A percentile compares a stretch with the other conserved stretches of the same genome.
phyloP scores from a whole-genome alignment of 2,888 invertebrate species.

The Lacanobia wlatinum region DNA sequence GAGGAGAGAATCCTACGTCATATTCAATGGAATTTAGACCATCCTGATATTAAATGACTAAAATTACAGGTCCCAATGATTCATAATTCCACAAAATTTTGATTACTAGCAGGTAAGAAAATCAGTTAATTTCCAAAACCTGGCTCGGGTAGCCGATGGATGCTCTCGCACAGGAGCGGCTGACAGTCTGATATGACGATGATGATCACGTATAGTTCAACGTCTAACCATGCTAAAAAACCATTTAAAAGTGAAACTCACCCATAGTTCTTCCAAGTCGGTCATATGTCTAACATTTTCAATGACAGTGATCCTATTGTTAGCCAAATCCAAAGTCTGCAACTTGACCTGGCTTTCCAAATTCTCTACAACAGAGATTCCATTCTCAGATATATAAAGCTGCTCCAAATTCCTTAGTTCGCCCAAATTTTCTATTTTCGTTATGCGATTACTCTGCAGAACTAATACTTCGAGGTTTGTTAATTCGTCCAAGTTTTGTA shows the following conservation, averaged over 20 bases:
- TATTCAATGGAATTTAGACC: no score
- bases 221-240: no score
- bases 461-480: slow-evolving; percentile 95
- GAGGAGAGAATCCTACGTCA: no score
- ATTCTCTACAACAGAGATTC: slow-evolving; percentile 95
- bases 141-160: no score
- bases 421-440: slow-evolving; percentile 96
- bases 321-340: slow-evolving; percentile 97
- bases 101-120: no score
- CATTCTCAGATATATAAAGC: slow-evolving; percentile 98
- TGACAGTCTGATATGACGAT: no score
- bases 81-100: no score
- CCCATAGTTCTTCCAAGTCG: slow-evolving; percentile 98
- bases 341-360: slow-evolving; percentile 93
- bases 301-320: slow-evolving; percentile 95
- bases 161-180: no score
- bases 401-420: slow-evolving; percentile 94
- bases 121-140: no score
- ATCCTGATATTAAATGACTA: no score
- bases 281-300: slow-evolving; percentile 94
- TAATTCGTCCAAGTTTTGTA: slow-evolving; percentile 95
- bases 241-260: slow-evolving; percentile 81
- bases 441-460: slow-evolving; percentile 97
- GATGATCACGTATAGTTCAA: no score
- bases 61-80: no score